Evolutionary conservation across 2,888 invertebrate genomes (phyloP).

Genomic region (Thymelicus sylvestris): DNA sequence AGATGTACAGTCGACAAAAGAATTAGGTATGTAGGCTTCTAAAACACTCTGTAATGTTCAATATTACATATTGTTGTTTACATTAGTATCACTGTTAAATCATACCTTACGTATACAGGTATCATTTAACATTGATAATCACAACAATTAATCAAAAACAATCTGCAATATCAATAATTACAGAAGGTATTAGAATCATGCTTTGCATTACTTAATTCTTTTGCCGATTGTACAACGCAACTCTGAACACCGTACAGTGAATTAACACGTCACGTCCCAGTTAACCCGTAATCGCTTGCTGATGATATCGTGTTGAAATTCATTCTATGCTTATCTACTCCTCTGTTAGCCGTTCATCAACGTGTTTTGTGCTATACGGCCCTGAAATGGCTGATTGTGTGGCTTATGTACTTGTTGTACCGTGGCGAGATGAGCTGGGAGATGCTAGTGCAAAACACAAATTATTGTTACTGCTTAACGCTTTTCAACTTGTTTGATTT

Average conservation of each 20-base stretch:
- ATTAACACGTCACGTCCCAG: conserved; percentile 43
- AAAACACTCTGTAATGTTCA: too few relatives aligned
- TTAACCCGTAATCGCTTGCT: conserved; percentile 39
- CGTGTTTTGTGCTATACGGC: conserved; percentile 8
- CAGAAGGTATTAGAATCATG: too few relatives aligned
- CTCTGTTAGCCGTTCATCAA: conserved; percentile 27
- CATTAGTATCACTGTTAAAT: too few relatives aligned
- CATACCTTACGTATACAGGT: too few relatives aligned
- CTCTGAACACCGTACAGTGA: conserved; percentile 27
- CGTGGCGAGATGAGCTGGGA: not conserved
- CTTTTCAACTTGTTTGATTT: too few relatives aligned
- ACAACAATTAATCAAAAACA: too few relatives aligned
- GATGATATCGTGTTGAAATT: conserved; percentile 41
- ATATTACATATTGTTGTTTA: too few relatives aligned
- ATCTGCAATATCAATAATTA: too few relatives aligned
- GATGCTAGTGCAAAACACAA: not conserved
- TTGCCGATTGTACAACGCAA: conserved; percentile 3
- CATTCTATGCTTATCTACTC: conserved; percentile 30
- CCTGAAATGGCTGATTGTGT: not conserved
- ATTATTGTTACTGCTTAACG: too few relatives aligned
- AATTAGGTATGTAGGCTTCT: too few relatives aligned
- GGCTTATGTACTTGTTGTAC: not conserved
- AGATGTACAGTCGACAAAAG: not conserved
- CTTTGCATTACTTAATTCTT: too few relatives aligned
- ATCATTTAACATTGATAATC: too few relatives aligned